These are phyloP conservation scores for Drosophila obscura DNA, from an alignment of 1,140 invertebrate species.

Conservation along the genomic window DNA sequence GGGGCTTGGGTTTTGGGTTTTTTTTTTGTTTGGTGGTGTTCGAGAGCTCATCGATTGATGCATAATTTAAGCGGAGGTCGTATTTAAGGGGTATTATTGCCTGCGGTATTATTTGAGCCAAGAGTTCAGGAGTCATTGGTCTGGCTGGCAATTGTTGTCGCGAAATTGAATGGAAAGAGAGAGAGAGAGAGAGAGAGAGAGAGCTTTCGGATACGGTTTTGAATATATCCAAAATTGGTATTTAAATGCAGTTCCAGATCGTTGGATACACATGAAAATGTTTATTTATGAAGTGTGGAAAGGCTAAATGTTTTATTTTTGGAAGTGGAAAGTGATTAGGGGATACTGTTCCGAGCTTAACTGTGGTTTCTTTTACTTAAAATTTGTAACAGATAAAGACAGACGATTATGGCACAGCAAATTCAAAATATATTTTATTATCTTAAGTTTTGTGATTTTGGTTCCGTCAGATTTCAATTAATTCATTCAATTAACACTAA, in stretches of 20 bases:
- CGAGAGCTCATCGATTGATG: conserved; percentile 39
- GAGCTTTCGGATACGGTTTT: conserved; percentile 10
- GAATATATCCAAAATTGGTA: conserved; percentile 15
- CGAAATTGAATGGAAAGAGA: not conserved
- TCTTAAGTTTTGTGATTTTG: too few species aligned
- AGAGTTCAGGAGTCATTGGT: not conserved
- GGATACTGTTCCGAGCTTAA: too few species aligned
- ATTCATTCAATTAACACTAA: too few species aligned
- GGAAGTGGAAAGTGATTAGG: too few species aligned
- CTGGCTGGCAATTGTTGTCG: conserved; percentile 20
- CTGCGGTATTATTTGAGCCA: conserved; percentile 47
- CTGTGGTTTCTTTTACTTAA: too few species aligned
- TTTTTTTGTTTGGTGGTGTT: conserved; percentile 17
- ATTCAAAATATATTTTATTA: too few species aligned
- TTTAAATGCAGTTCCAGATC: conserved; percentile 23
- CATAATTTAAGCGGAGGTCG: conserved; percentile 67
- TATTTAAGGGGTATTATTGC: conserved; percentile 76
- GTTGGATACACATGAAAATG: conserved; percentile 2
- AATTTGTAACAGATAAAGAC: too few species aligned
- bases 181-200: too few species aligned
- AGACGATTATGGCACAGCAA: too few species aligned
- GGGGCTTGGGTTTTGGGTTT: not conserved
- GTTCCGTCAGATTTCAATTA: too few species aligned
- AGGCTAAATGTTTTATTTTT: too few species aligned
- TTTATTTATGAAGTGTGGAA: conserved; percentile 1